phyloP scores from a whole-genome alignment of 2,797 vertebrate species.

The Phaenicophaeus curvirostris region DNA sequence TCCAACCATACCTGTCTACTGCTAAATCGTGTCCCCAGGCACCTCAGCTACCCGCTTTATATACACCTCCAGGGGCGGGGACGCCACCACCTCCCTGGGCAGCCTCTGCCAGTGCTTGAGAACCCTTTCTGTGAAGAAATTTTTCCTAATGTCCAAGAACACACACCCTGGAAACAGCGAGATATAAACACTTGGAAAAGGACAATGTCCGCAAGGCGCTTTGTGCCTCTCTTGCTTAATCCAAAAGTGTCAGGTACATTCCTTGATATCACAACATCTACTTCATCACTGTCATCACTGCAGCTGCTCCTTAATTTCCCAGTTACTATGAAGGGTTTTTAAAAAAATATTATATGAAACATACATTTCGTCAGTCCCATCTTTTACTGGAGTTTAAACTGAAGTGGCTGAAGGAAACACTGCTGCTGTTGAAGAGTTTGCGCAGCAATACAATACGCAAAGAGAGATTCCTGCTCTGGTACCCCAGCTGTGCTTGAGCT shows the following conservation, averaged over 20 bases:
- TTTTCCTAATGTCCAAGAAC: not conserved
- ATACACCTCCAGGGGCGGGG: too few species aligned
- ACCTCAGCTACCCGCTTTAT: too few species aligned
- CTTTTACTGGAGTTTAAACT: not conserved
- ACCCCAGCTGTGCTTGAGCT: not conserved
- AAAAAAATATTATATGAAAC: not conserved
- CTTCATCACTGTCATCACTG: accelerated
- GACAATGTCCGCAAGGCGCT: not conserved
- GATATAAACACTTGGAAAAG: not conserved
- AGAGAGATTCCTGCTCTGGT: not conserved
- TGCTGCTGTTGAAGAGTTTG: not conserved
- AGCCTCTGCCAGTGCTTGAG: too few species aligned
- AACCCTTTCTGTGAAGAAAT: too few species aligned
- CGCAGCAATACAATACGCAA: not conserved
- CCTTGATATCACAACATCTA: not conserved
- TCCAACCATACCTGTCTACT: too few species aligned
- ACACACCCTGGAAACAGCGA: not conserved
- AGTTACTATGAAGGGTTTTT: not conserved
- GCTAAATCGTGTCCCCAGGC: too few species aligned
- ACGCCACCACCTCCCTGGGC: too few species aligned
- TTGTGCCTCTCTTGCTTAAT: not conserved
- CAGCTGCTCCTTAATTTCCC: not conserved
- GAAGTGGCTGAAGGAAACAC: not conserved
- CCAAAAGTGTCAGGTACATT: not conserved
- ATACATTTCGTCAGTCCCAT: not conserved